phyloP scores from a whole-genome alignment of 2,888 invertebrate genomes.

The Hypolimnas misippus region DNA sequence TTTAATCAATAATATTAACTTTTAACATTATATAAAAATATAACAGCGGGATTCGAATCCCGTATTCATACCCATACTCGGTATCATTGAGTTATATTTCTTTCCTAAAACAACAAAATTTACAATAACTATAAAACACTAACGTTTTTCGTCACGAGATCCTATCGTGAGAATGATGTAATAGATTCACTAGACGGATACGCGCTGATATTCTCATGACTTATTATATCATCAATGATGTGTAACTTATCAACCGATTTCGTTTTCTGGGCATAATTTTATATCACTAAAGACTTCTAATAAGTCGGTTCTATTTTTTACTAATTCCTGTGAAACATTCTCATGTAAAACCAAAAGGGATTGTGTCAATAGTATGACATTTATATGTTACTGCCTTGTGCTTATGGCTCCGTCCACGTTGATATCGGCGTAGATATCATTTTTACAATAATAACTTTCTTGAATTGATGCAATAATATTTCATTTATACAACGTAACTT shows the following conservation, averaged over 20 bases:
- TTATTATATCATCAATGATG: constrained; percentile 33
- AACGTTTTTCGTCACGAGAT: constrained; percentile 18
- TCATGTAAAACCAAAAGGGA: background rate
- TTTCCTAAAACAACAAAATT: background rate
- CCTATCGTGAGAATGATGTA: constrained; percentile 21
- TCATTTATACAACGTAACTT: too few relatives aligned
- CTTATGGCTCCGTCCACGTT: too few relatives aligned
- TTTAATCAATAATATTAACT: too few relatives aligned
- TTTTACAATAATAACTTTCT: too few relatives aligned
- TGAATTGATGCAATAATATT: too few relatives aligned
- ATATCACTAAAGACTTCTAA: background rate
- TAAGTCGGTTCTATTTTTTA: background rate
- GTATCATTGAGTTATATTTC: too few relatives aligned
- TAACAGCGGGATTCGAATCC: too few relatives aligned
- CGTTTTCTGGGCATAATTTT: background rate
- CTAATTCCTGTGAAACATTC: background rate
- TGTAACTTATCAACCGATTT: constrained; percentile 17
- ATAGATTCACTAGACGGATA: constrained; percentile 32
- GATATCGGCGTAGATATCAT: too few relatives aligned
- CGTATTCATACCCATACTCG: too few relatives aligned
- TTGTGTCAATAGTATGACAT: too few relatives aligned
- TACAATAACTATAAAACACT: background rate
- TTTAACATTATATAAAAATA: too few relatives aligned
- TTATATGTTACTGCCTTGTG: too few relatives aligned
- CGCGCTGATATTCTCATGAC: constrained; percentile 26